phyloP scores from a whole-genome alignment of 1,140 invertebrate genomes.

The Odontomachus brunneus region DNA sequence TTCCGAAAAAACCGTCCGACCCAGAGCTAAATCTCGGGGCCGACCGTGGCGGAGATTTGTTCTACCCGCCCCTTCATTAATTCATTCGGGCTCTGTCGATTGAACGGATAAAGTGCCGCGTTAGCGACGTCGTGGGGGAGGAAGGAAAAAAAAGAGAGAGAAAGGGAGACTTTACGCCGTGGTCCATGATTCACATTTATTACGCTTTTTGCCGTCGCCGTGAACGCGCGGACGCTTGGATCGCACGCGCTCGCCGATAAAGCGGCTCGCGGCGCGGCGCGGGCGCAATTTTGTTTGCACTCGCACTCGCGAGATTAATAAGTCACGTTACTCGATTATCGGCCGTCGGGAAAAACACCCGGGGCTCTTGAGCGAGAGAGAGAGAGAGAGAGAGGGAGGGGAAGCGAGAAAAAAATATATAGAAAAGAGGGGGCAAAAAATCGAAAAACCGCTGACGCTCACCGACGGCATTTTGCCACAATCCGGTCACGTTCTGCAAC shows the following conservation, averaged over 20 bases:
- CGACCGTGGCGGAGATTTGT: slow-evolving; percentile 37
- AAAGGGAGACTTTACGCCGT: too few species aligned
- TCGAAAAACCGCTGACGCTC: slow-evolving; percentile 55
- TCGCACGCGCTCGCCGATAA: too few species aligned
- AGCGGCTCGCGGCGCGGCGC: too few species aligned
- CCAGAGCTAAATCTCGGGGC: slow-evolving; percentile 18
- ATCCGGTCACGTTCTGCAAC: slow-evolving; percentile 61
- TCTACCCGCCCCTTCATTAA: slow-evolving; percentile 51
- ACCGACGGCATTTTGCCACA: slow-evolving; percentile 53
- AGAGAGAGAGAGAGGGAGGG: too few species aligned
- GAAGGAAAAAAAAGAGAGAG: too few species aligned
- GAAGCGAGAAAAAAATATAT: too few species aligned
- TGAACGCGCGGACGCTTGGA: too few species aligned
- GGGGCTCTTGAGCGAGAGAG: not conserved
- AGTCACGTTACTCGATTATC: slow-evolving; percentile 59
- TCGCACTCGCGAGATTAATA: slow-evolving; percentile 52
- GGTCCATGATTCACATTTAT: slow-evolving; percentile 55
- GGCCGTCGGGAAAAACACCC: slow-evolving; percentile 41
- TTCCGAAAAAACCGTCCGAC: not conserved
- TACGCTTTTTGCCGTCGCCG: slow-evolving; percentile 39
- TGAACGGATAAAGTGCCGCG: slow-evolving; percentile 48
- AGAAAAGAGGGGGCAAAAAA: not conserved
- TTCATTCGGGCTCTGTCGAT: slow-evolving; percentile 46
- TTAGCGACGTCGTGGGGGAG: slow-evolving; percentile 18
- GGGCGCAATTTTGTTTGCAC: slow-evolving; percentile 43